phyloP scores from a whole-genome alignment of 2,888 invertebrate genomes.

The Nomada fabriciana region DNA sequence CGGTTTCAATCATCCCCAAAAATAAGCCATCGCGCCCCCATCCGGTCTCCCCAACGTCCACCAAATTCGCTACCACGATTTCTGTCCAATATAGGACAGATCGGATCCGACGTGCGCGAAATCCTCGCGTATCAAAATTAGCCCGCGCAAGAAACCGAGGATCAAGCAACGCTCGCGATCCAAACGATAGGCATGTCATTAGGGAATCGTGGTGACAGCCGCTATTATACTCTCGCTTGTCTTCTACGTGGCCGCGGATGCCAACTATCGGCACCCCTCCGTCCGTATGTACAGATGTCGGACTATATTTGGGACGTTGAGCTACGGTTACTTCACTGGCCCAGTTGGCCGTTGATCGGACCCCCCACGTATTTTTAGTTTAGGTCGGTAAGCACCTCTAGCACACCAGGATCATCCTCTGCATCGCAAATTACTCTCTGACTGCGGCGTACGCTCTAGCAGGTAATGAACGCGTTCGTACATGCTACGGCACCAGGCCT shows the following conservation, averaged over 20 bases:
- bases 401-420: conserved; percentile 31
- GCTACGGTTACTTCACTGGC: conserved; percentile 77
- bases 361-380: conserved; percentile 75
- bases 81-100: not conserved
- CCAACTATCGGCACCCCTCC: conserved; percentile 64
- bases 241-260: conserved; percentile 56
- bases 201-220: conserved; percentile 69
- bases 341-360: conserved; percentile 79
- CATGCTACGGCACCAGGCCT: conserved; percentile 25
- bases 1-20: too few relatives aligned
- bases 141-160: not conserved
- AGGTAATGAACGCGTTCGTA: conserved; percentile 63
- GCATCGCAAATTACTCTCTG: conserved; percentile 67
- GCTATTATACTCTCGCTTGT: conserved; percentile 66
- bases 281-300: conserved; percentile 74
- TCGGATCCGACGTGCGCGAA: not conserved
- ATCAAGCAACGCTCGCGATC: conserved; percentile 23
- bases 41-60: too few relatives aligned
- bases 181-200: conserved; percentile 64
- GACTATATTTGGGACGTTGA: conserved; percentile 80
- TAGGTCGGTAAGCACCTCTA: conserved; percentile 64
- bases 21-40: too few relatives aligned
- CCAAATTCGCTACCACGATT: too few relatives aligned
- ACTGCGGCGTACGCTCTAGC: conserved; percentile 20
- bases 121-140: conserved; percentile 41